Percentiles rank a stretch among this genome's conserved stretches.
Evolutionary conservation across 2,113 vertebrate genomes (phyloP).

Genomic region (rabbit (Oryctolagus cuniculus)): mOryCun1.1 NC_091436.1:130512001-130512500

Average conservation of each 20-base stretch:
- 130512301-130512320: not conserved
- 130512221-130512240: not conserved
- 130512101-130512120: not conserved
- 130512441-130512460: not conserved
- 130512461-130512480: conserved; percentile 16
- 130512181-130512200: not conserved
- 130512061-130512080: not conserved
- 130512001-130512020: conserved; percentile 10
- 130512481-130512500: not conserved
- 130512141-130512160: not conserved
- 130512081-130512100: not conserved
- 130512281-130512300: not conserved
- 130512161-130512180: not conserved
- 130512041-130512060: conserved; percentile 9
- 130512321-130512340: not conserved
- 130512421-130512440: conserved; percentile 24
- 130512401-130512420: conserved; percentile 51
- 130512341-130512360: not conserved
- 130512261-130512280: not conserved
- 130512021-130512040: not conserved
- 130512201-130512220: not conserved
- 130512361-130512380: not conserved
- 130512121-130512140: not conserved
- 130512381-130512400: conserved; percentile 60
- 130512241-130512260: not conserved